Conservation (phyloP, 1,140 invertebrate genomes). For the Pentalonia nigronervosa region DNA sequence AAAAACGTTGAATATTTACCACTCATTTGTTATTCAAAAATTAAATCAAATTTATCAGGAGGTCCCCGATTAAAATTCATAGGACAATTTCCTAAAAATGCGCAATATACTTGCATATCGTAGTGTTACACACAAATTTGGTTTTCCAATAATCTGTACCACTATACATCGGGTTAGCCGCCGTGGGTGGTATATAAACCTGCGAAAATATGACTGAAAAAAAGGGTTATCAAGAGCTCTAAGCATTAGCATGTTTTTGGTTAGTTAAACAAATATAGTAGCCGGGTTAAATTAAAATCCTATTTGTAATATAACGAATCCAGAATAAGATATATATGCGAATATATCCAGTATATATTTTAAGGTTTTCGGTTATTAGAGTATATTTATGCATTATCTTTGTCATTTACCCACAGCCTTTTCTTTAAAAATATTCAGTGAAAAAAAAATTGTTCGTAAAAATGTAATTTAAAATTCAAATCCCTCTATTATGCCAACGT, state of each 20-base stretch:
- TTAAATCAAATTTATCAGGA: constrained; percentile 34
- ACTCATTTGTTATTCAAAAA: constrained; percentile 30
- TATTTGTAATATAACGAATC: background rate
- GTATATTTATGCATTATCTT: background rate
- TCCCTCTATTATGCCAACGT: background rate
- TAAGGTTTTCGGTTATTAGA: background rate
- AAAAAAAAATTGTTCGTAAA: background rate
- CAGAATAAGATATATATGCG: background rate
- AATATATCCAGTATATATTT: background rate
- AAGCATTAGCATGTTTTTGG: background rate
- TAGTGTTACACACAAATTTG: background rate
- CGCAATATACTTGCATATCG: background rate
- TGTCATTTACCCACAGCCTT: background rate
- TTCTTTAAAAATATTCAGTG: background rate
- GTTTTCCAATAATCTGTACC: background rate
- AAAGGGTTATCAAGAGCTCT: background rate
- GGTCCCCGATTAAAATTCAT: constrained; percentile 7
- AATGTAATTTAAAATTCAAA: background rate
- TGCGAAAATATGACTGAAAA: background rate
- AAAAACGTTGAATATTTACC: constrained; percentile 40
- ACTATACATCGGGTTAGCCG: background rate
- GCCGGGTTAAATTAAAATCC: background rate
- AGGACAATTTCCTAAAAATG: constrained; percentile 11
- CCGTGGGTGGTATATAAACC: background rate
- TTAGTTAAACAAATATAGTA: background rate